Base-by-base conservation (phyloP, 2,888 invertebrate species). In the Amiota communis region DNA sequence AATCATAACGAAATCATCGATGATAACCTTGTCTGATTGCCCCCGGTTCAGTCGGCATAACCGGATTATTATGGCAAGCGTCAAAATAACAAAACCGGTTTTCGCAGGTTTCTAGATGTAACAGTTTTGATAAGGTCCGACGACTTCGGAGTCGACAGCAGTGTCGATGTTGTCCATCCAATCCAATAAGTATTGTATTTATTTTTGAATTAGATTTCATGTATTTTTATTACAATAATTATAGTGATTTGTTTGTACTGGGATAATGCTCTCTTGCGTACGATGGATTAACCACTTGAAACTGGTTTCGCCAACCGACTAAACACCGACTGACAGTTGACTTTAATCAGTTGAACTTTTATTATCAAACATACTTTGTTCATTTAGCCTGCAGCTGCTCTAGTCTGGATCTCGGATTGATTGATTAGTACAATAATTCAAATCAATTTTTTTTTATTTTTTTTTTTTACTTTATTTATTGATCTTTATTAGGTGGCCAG, bases 21-120 rank as follows among this genome's bases (percentile, higher is more conserved):
- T 85, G 84, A 83, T 85, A 84, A 83, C 84, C 82, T 67, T 74
- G 71, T 9, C 71, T 77, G 76, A 79, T 72, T 82, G 77, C 73
- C 78, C 82, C 67, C 73, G 36, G 56, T 56, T 72, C 57, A 53
- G 57, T 46, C 61, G 23, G 8, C 13, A 53, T 23, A 20, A 63
- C 63, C 71, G 51, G 71, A 47, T 63, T 70, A 8, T 15, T 47
- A 57, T 70, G 61, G 23, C 57, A 12, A 48, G 47, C 47, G 47
- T 70, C 20, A 74, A 73, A 74, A 74, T 65, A 48, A 73, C 57
- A 23, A 72, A 81, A 79, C 84, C 81, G 79, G 85, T 85, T 86
- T 65, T 23, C 81, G 77, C 79, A 77, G 77, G 85, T 81, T 86
- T 75, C 64, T 48, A 73, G 71, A 77, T 81, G 81, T 79, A 77